A percentile compares a stretch with the other conserved stretches of the same genome.
These are phyloP conservation scores for Scalopus aquaticus DNA, from an alignment of 2,113 vertebrate species.

Conservation along the genomic window DNA sequence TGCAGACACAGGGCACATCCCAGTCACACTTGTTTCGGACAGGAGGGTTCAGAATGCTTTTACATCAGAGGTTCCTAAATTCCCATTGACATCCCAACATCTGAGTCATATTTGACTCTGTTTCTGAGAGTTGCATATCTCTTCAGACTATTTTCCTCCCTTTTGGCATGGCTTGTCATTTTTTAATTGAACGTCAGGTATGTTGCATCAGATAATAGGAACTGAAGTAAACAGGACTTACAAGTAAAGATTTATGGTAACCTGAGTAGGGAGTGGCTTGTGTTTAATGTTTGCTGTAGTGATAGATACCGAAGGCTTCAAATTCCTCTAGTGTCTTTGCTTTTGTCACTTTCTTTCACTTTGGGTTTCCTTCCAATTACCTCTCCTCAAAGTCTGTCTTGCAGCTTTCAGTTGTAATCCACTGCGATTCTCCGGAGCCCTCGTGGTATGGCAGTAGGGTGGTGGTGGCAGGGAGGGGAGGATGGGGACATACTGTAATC, in stretches of 20 bases:
- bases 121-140: not conserved
- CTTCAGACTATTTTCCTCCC: not conserved
- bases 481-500: not conserved
- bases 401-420: not conserved
- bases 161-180: not conserved
- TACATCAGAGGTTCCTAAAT: not conserved
- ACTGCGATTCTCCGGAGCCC: not conserved
- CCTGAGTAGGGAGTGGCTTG: not conserved
- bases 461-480: not conserved
- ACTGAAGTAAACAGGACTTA: not conserved
- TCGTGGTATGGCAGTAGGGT: not conserved
- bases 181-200: not conserved
- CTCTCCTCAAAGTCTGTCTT: not conserved
- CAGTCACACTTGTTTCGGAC: not conserved
- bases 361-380: not conserved
- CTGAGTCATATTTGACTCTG: not conserved
- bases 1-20: not conserved
- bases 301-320: not conserved
- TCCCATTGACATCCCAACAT: not conserved
- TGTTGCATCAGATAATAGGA: not conserved
- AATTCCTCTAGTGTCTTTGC: not conserved
- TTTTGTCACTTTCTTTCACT: not conserved
- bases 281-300: not conserved
- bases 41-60: not conserved
- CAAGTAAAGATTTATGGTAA: not conserved